Conservation (phyloP, 2,113 vertebrate genomes). For the Haemorhous mexicanus region DNA sequence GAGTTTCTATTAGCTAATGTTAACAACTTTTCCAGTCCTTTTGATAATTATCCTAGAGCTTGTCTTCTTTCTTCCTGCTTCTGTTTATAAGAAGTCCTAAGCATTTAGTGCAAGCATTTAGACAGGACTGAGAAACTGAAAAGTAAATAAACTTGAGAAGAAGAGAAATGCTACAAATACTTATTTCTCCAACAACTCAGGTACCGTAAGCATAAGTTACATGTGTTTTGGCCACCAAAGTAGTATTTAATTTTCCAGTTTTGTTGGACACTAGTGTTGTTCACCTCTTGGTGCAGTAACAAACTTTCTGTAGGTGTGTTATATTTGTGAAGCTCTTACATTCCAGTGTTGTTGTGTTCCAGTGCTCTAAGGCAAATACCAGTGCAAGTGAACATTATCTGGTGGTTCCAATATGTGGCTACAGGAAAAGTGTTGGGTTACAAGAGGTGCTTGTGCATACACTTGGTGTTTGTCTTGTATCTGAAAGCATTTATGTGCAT, state of each 20-base stretch:
- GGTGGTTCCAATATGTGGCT: not conserved
- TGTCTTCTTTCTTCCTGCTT: not conserved
- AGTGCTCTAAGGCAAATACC: not conserved
- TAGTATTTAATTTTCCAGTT: not conserved
- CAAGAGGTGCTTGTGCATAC: not conserved
- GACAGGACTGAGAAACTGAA: not conserved
- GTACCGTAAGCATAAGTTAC: not conserved
- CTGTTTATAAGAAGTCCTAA: not conserved
- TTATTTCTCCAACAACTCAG: not conserved
- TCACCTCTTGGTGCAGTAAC: not conserved
- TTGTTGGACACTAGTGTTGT: not conserved
- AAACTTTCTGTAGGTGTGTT: not conserved
- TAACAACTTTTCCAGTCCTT: not conserved
- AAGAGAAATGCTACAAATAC: not conserved
- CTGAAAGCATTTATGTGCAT: not conserved
- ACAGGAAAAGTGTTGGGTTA: not conserved
- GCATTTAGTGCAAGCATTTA: not conserved
- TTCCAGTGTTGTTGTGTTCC: not conserved
- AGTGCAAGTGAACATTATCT: not conserved
- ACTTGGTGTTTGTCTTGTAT: not conserved
- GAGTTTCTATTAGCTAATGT: not conserved
- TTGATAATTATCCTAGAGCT: not conserved
- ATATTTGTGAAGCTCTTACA: not conserved
- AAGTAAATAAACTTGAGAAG: not conserved
- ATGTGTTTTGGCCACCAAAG: not conserved